A percentile compares a stretch with the other conserved stretches of the same genome.
These are phyloP conservation scores for Hydropsyche betteni DNA, from an alignment of 2,888 invertebrate genomes.

Conservation along the genomic window DNA sequence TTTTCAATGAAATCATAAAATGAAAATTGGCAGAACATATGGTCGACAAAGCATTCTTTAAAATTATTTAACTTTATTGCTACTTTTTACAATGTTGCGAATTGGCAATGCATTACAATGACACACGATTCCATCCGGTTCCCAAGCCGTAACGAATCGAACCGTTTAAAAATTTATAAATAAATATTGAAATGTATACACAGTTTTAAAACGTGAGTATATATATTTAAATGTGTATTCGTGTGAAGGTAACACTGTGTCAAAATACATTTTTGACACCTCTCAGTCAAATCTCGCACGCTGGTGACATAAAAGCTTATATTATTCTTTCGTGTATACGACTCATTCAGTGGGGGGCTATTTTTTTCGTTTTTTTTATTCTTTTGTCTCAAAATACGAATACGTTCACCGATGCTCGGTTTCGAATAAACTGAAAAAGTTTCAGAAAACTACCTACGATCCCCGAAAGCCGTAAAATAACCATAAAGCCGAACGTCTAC, in stretches of 20 bases:
- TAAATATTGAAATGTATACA: too few species aligned
- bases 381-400: constrained; percentile 8
- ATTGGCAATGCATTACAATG: too few species aligned
- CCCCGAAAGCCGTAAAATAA: constrained; percentile 39
- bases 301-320: constrained; percentile 58
- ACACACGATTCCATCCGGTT: too few species aligned
- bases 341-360: constrained; percentile 20
- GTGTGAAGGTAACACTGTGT: constrained; percentile 33
- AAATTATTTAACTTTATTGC: too few species aligned
- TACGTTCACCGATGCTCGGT: too few species aligned
- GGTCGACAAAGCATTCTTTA: too few species aligned
- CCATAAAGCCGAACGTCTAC: constrained; percentile 54
- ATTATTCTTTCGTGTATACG: constrained; percentile 9
- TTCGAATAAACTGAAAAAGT: too few species aligned
- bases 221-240: background rate
- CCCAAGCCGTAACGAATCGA: too few species aligned
- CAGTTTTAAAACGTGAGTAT: too few species aligned
- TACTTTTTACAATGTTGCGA: constrained; percentile 16
- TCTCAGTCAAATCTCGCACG: constrained; percentile 65
- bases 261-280: constrained; percentile 60
- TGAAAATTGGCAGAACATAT: too few species aligned
- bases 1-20: too few species aligned
- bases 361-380: background rate
- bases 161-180: too few species aligned
- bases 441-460: background rate